Evolutionary conservation across 1,140 invertebrate species (phyloP).

Genomic region (Rhizoglyphus robini): DNA sequence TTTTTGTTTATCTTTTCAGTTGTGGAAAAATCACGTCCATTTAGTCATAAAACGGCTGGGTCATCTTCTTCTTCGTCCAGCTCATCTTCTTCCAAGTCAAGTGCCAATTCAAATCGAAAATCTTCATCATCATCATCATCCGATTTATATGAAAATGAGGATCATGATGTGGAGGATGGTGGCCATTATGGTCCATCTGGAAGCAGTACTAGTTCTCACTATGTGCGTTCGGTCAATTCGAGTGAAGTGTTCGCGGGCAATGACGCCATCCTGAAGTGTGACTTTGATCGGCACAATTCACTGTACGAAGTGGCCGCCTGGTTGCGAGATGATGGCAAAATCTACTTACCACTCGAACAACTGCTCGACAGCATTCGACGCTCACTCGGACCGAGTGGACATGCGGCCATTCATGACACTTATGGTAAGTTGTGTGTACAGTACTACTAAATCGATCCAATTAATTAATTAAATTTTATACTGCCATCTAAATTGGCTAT

Average conservation of each 20-base stretch:
- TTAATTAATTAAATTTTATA: too few relatives aligned
- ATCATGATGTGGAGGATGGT: neutral
- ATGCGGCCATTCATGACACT: neutral
- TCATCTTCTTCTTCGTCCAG: neutral
- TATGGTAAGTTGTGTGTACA: neutral
- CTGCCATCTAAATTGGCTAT: too few relatives aligned
- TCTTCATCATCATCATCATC: slow-evolving; percentile 10
- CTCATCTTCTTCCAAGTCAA: neutral
- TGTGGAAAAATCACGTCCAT: neutral
- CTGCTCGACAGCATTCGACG: neutral
- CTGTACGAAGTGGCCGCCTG: slow-evolving; percentile 51
- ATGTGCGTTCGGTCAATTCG: neutral
- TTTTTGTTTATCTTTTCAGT: neutral
- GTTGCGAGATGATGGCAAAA: slow-evolving; percentile 31
- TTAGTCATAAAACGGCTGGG: neutral
- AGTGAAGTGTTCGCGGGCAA: neutral
- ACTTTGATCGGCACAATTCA: neutral
- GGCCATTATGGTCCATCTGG: too few relatives aligned
- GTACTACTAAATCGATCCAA: too few relatives aligned
- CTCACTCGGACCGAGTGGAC: neutral
- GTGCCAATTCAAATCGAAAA: too few relatives aligned
- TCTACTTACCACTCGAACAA: slow-evolving; percentile 7
- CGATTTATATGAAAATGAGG: neutral
- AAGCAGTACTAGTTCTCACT: too few relatives aligned
- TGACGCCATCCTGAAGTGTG: slow-evolving; percentile 4